These are phyloP conservation scores for Megaceryle alcyon DNA, from an alignment of 2,797 vertebrate species.

Conservation along the genomic window DNA sequence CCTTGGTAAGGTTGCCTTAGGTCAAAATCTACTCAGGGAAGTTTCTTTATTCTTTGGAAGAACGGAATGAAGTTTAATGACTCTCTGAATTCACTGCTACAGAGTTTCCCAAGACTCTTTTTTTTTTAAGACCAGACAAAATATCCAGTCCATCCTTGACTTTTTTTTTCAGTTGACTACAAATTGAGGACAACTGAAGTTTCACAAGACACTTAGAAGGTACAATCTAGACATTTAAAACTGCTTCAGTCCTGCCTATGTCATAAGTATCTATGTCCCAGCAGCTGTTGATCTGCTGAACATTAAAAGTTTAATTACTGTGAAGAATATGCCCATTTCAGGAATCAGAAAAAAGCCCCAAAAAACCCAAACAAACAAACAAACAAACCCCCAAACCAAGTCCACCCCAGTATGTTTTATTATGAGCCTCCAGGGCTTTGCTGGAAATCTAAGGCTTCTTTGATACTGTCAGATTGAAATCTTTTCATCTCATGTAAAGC, in stretches of 20 bases:
- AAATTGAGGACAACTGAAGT: background rate
- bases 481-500: constrained; percentile 7
- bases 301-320: background rate
- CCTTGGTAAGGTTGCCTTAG: background rate
- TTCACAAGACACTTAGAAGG: background rate
- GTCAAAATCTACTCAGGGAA: background rate
- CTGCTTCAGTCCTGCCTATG: background rate
- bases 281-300: background rate
- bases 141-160: background rate
- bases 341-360: background rate
- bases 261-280: background rate
- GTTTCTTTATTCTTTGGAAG: background rate
- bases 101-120: background rate
- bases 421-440: background rate
- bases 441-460: constrained; percentile 16
- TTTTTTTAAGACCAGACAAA: background rate
- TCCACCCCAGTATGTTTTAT: background rate
- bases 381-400: no score
- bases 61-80: background rate
- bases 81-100: background rate
- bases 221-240: background rate
- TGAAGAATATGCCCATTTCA: background rate
- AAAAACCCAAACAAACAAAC: no score
- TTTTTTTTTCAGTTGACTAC: background rate
- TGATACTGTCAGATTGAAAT: constrained; percentile 38